Percentiles rank a stretch among this genome's conserved stretches.
These are phyloP conservation scores for Ancistrus triradiatus DNA, from an alignment of 2,113 vertebrate species.

Conservation along the genomic window DNA sequence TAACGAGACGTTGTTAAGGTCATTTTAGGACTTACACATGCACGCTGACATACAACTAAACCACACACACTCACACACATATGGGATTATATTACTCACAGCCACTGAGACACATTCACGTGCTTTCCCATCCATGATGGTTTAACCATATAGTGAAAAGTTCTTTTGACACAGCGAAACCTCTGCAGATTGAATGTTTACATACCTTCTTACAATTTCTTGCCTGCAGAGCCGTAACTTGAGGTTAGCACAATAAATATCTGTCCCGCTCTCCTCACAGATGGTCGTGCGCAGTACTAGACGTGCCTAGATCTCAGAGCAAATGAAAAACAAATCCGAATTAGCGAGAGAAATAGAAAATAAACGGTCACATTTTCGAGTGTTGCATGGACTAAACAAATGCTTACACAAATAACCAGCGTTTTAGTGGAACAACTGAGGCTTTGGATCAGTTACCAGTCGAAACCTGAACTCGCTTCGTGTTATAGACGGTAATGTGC, in stretches of 20 bases:
- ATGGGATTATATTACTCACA: not conserved
- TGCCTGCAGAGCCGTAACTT: slow-evolving; percentile 44
- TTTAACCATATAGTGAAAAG: slow-evolving; percentile 19
- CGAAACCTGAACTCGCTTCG: no score
- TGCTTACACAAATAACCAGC: slow-evolving; percentile 39
- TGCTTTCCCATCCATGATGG: not conserved
- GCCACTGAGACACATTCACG: slow-evolving; percentile 1
- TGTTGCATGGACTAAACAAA: slow-evolving; percentile 39
- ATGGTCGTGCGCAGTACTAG: slow-evolving; percentile 35
- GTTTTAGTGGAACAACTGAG: no score
- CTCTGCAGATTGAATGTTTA: slow-evolving; percentile 43
- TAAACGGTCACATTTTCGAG: slow-evolving; percentile 37
- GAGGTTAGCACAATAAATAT: slow-evolving; percentile 52
- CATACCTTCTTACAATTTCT: slow-evolving; percentile 41
- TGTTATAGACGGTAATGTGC: no score
- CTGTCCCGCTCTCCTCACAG: slow-evolving; percentile 32
- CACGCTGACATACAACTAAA: not conserved
- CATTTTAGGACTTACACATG: not conserved
- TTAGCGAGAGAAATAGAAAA: slow-evolving; percentile 42
- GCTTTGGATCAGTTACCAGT: no score
- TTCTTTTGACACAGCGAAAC: slow-evolving; percentile 24
- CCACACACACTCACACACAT: not conserved
- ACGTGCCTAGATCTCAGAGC: slow-evolving; percentile 36
- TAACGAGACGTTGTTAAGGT: not conserved
- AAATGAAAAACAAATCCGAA: slow-evolving; percentile 37